Conservation (phyloP, 2,797 vertebrate genomes). For the Chelidonichthys spinosus region DNA sequence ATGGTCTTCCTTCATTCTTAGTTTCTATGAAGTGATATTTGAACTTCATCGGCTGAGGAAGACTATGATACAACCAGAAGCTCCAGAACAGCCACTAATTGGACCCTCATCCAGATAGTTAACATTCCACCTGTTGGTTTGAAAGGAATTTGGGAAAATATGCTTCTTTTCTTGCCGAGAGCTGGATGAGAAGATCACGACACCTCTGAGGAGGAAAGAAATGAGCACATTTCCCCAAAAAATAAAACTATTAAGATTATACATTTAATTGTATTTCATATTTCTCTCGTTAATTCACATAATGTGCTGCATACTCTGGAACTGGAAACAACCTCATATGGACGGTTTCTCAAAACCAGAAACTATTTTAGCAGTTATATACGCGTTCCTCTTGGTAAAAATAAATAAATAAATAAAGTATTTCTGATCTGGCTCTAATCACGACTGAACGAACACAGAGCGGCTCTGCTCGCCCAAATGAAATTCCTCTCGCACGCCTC, state of each 20-base stretch:
- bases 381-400: constrained; percentile 15
- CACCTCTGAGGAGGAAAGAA: no score
- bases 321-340: no score
- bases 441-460: constrained; percentile 58
- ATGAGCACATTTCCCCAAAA: no score
- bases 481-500: constrained; percentile 79
- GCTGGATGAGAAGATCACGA: no score
- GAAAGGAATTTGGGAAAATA: no score
- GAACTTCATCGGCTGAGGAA: neutral
- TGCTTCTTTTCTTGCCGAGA: no score
- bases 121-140: no score
- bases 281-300: no score
- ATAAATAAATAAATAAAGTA: constrained; percentile 28
- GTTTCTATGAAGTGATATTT: neutral
- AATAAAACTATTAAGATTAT: no score
- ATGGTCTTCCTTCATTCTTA: neutral
- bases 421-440: constrained; percentile 64
- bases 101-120: no score
- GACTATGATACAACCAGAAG: neutral
- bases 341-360: constrained; percentile 21
- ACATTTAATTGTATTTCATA: no score
- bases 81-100: neutral
- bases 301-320: no score
- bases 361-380: constrained; percentile 29
- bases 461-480: constrained; percentile 74